Evolutionary conservation across 2,888 invertebrate species (phyloP), one percentile per base, ranked within the genome.

Genomic region (Nysson spinosus): DNA sequence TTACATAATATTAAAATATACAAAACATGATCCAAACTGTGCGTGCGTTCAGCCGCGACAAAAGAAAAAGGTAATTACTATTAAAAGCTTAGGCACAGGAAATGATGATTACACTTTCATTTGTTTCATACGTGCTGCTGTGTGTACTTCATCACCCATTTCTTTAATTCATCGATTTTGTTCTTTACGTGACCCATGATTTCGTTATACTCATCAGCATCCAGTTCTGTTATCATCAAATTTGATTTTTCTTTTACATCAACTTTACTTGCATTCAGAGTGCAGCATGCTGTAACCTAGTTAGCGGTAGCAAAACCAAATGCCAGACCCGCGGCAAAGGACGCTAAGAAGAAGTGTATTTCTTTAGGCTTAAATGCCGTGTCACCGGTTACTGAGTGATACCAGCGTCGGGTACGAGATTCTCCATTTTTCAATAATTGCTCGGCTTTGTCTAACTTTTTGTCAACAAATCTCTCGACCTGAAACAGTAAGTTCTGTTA

Each of bases 391-490:
- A 94, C 84, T 70, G 90, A 90, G 62, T 92, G 89, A 80, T 93
- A 95, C 95, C 95, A 96, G 81, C 91, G 91, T 79, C 92, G 93
- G 9, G 92, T 93, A 85, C 92, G 92, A 51, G 89, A 88, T 86
- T 93, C 90, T 75, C 93, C 92, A 80, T 92, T 91, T 88, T 92
- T 93, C 66, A 95, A 78, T 60, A 92, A 82, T 77, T 91, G 91
- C 88, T 95, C 95, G 51, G 94, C 95, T 88, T 93, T 93, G 83
- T 95, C 93, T 72, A 95, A 76, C 88, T 95, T 95, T 74, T 92
- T 92, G 85, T 95, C 95, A 69, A 95, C 92, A 89, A 89, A 95
- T 85, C 93, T 90, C 87, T 94, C 95, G 78, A 94, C 91, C 95
- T 95, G 89, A 44, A 74, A 77, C 47, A 67, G n/a, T 43, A 51